These are phyloP conservation scores for Calliopum simillimum DNA, from an alignment of 2,888 invertebrate species.

Conservation along the genomic window DNA sequence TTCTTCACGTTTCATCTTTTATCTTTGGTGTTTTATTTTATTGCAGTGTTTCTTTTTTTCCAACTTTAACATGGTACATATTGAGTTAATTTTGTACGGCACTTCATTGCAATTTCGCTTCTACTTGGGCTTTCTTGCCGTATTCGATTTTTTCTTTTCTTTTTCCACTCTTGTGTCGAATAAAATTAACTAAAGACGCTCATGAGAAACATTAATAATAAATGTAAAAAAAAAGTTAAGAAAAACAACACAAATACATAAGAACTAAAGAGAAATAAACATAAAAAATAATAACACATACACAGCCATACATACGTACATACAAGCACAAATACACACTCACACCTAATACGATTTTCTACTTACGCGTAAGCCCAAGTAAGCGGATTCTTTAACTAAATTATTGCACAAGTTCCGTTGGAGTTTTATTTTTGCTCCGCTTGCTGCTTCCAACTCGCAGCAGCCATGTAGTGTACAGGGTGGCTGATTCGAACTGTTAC, in stretches of 20 bases:
- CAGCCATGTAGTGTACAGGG: too few species aligned
- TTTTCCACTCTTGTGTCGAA: conserved; percentile 43
- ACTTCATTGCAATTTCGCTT: neutral
- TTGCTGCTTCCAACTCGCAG: neutral
- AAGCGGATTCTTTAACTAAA: conserved; percentile 23
- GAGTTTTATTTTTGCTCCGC: neutral
- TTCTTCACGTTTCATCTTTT: neutral
- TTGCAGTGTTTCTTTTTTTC: neutral
- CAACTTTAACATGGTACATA: conserved; percentile 26
- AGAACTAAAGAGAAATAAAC: conserved; percentile 26
- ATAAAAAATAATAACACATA: conserved; percentile 34
- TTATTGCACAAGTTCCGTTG: conserved; percentile 22
- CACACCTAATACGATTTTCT: conserved; percentile 25
- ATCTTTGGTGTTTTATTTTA: neutral
- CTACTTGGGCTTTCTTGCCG: neutral
- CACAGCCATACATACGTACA: neutral
- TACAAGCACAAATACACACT: neutral
- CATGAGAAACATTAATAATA: conserved; percentile 49
- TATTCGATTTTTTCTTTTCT: conserved; percentile 12
- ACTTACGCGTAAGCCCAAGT: conserved; percentile 3
- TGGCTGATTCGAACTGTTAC: too few species aligned
- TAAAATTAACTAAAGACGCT: conserved; percentile 50
- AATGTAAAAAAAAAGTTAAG: conserved; percentile 41
- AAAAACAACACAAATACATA: neutral
- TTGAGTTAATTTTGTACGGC: conserved; percentile 27